Evolutionary conservation across 1,140 invertebrate genomes (phyloP), one percentile per base, ranked within the genome.

Genomic region (Planococcus citri): DNA sequence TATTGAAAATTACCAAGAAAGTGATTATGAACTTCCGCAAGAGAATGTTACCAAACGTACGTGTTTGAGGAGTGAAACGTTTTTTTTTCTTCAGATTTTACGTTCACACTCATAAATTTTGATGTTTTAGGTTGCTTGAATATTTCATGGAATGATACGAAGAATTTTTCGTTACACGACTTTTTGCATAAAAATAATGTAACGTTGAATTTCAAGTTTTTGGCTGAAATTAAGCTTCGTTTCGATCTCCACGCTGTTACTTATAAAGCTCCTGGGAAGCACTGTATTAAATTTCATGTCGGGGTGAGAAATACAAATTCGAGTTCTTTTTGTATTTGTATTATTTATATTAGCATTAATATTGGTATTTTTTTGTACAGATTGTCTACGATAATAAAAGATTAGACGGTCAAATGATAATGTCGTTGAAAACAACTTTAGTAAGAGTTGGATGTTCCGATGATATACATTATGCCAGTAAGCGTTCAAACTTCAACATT

Each of bases 391-490:
- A 96, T 77, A 97, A 98, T 79, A 83, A 86, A 72, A 89, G 94
- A 75, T 92, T 96, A 76, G 94, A 97, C 81, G 95, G 95, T 0
- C 95, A 98, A 79, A 91, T 98, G 83, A 76, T 93, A 12, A 21
- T 64, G 3, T 64, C 60, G 9, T 17, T 64, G 25, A 64, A 24
- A 64, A 24, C 60, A 24, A 64, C 9, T 24, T 25, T 64, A 17
- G 1, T 25, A 9, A 64, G 25, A 64, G 21, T 24, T 4, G 22
- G 60, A 6, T 64, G 60, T 64, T 14, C 20, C 10, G 22, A 64
- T 14, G 60, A 64, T 64, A 24, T 24, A 64, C 25, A 25, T 64
- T 24, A 24, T 64, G 60, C 60, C 3, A 64, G 60, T 64, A 6
- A 64, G 60, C 17, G 4, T 51, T n/a, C 41, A 51, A 51, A 17